Evolutionary conservation across 2,888 invertebrate genomes (phyloP), one percentile per base, ranked within the genome.

Genomic region (Oconnorella tubifera): DNA sequence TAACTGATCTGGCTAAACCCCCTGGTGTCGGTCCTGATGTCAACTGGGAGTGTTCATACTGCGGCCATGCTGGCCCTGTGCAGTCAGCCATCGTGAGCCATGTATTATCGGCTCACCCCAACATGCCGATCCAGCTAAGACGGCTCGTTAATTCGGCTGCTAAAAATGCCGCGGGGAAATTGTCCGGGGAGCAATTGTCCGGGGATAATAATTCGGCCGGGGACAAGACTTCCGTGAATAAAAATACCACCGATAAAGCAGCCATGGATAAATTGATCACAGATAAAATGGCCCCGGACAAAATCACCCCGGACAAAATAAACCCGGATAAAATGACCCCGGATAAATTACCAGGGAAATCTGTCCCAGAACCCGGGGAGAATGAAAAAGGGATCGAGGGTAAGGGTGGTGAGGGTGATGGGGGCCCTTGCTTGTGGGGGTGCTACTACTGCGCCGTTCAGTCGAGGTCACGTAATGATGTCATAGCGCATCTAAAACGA

Each of bases 401-500:
- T n/a, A n/a, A n/a, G n/a, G n/a, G n/a, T n/a, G n/a, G n/a, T n/a
- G n/a, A n/a, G n/a, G n/a, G n/a, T n/a, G n/a, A n/a, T n/a, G n/a
- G n/a, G n/a, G n/a, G n/a, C n/a, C n/a, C n/a, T n/a, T n/a, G n/a
- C n/a, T n/a, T 64, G 31, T 67, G 67, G 67, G 67, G 67, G 10
- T 67, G 67, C 29, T 67, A 67, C 50, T 67, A 67, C 55, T 67
- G 67, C 53, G 25, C 49, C 51, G 48, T 48, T 14, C 67, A 64
- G 58, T 64, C 61, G 1, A 25, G 40, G 3, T 61, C 61, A 14
- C 56, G 64, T 4, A 64, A 33, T 28, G 50, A 61, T 31, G 56
- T 64, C 31, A 67, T 67, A 25, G 29, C 40, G 10, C 67, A 67
- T 32, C 27, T 67, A 51, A 64, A 67, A 58, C 50, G 50, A 40